Conservation (phyloP, 2,888 invertebrate genomes). For the Eudasyphora cyanicolor region DNA sequence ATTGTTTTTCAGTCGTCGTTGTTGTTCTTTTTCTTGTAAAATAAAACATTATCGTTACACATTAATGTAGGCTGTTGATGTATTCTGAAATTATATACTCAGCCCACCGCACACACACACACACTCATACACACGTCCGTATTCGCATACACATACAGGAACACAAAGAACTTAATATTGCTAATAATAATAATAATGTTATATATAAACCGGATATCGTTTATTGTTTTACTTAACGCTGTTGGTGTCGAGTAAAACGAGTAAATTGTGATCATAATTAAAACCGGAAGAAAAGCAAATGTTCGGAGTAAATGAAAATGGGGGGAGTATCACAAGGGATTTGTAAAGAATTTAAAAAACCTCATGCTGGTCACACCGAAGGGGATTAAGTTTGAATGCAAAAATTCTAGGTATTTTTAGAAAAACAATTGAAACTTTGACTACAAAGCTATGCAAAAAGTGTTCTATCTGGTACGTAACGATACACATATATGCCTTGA, state of each 20-base stretch:
- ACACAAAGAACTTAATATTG: too few species aligned
- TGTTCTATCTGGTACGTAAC: too few species aligned
- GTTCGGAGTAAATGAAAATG: background rate
- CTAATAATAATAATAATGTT: conserved; percentile 1
- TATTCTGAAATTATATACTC: too few species aligned
- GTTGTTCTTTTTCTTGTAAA: conserved; percentile 40
- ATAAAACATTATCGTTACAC: conserved; percentile 51
- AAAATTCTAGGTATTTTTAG: too few species aligned
- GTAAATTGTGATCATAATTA: background rate
- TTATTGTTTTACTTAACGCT: background rate
- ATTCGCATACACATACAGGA: too few species aligned
- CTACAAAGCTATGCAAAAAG: too few species aligned
- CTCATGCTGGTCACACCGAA: too few species aligned
- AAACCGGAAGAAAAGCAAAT: background rate
- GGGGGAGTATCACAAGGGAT: background rate
- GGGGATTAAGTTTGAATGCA: too few species aligned
- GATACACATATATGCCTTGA: too few species aligned
- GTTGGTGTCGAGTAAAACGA: background rate
- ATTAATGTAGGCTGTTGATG: conserved; percentile 34
- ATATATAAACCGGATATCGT: background rate
- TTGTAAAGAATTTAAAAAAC: too few species aligned
- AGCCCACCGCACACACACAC: background rate
- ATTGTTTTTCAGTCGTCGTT: too few species aligned
- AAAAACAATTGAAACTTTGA: too few species aligned
- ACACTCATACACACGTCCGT: background rate